These are phyloP conservation scores for Proisotoma minuta DNA, from an alignment of 2,888 invertebrate genomes.

Conservation along the genomic window DNA sequence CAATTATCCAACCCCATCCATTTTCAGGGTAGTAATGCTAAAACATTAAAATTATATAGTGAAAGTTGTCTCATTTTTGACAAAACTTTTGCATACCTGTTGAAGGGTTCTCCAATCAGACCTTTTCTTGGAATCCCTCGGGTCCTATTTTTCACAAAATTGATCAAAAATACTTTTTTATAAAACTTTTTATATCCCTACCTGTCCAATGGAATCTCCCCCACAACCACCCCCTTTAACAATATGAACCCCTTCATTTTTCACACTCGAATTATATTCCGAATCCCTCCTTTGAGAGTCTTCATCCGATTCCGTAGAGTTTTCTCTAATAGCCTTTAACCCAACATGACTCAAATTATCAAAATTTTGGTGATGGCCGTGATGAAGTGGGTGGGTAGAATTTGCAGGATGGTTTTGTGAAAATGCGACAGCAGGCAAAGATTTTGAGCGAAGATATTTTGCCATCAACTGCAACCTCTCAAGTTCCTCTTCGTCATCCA, in stretches of 20 bases:
- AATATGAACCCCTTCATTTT: not conserved
- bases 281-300: not conserved
- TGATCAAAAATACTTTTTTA: not conserved
- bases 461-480: constrained; percentile 35
- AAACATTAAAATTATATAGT: not conserved
- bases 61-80: not conserved
- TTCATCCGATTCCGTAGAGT: constrained; percentile 23
- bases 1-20: constrained; percentile 81
- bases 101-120: constrained; percentile 50
- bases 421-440: constrained; percentile 31
- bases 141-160: constrained; percentile 18
- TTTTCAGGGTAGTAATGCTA: constrained; percentile 80
- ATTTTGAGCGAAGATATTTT: constrained; percentile 36
- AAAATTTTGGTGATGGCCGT: not conserved
- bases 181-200: too few species aligned
- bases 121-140: constrained; percentile 39
- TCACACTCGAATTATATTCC: constrained; percentile 9
- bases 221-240: constrained; percentile 7
- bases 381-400: not conserved
- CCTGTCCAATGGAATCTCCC: constrained; percentile 21
- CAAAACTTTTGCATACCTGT: not conserved
- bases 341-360: not conserved
- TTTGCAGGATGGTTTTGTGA: constrained; percentile 17
- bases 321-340: constrained; percentile 21
- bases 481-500: constrained; percentile 29